Percentiles rank a stretch among this genome's conserved stretches.
phyloP scores from a whole-genome alignment of 2,113 vertebrate genomes.

The Rhagologus leucostigma region DNA sequence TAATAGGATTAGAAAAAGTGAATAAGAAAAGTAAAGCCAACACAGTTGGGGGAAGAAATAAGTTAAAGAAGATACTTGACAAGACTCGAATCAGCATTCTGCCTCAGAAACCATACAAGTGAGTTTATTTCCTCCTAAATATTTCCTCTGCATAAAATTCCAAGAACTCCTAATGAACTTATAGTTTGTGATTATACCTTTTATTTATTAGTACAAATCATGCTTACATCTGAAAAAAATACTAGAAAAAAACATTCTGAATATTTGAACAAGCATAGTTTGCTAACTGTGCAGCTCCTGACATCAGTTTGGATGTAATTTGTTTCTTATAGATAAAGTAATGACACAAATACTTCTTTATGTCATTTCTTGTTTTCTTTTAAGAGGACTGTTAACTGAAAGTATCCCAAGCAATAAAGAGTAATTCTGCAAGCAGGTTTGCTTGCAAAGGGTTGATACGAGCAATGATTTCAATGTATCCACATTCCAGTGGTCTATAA shows the following conservation, averaged over 20 bases:
- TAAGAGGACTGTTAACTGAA: neutral
- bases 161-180: neutral
- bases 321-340: neutral
- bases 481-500: neutral
- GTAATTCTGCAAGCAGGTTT: neutral
- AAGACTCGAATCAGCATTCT: slow-evolving; percentile 98
- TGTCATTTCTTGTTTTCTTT: neutral
- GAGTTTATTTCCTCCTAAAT: slow-evolving; percentile 54
- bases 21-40: slow-evolving; percentile 95
- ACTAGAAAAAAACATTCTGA: neutral
- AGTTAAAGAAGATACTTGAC: slow-evolving; percentile 97
- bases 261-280: neutral
- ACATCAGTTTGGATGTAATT: neutral
- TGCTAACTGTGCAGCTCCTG: neutral
- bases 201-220: neutral
- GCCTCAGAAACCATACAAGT: slow-evolving; percentile 99
- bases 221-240: neutral
- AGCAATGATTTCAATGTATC: neutral
- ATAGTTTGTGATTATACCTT: neutral
- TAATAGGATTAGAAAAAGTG: slow-evolving; percentile 94
- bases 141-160: neutral
- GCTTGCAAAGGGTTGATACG: neutral
- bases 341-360: neutral
- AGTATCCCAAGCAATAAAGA: neutral
- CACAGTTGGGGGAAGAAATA: slow-evolving; percentile 94